Evolutionary conservation across 1,140 invertebrate genomes (phyloP), one percentile per base, ranked within the genome.

Genomic region (Apolygus lucorum): DNA sequence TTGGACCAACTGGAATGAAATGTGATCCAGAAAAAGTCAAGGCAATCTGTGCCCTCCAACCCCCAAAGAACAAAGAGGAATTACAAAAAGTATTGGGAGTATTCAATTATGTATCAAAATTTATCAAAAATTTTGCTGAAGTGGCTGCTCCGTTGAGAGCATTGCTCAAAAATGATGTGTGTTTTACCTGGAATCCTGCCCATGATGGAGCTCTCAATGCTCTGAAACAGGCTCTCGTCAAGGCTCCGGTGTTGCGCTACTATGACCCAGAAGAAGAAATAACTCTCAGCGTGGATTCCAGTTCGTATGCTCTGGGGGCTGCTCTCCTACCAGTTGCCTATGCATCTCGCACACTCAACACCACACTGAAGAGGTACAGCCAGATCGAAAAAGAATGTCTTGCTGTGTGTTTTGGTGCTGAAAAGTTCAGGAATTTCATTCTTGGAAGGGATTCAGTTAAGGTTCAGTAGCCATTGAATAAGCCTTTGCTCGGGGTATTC

Each of bases 321-420:
- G 77, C 82, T 2, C 68, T 83, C 11, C 59, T 68, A 49, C 77
- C 78, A 8, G 77, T 83, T 66, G 73, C 73, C 22, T 80, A 73
- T 75, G 76, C 73, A 22, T 81, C 79, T 17, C 62, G 75, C 29
- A 74, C 76, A 1, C 68, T 83, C 28, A 74, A 71, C 27, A 13
- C 67, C 21, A 73, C 81, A 13, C 80, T 83, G 70, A 69, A 72
- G 67, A 81, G 79, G 69, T 84, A 84, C 68, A 71, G 78, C 13
- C 80, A 81, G 70, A 77, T 82, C 22, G 79, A 85, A 52, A 81
- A 78, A 70, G 82, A 85, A 74, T 77, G 75, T 25, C 70, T 84
- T 11, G 69, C 72, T 1, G 76, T 82, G 13, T 68, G 81, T 21
- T 80, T 75, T 72, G 78, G 68, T 72, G 25, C 67, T 78, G 54